phyloP scores from a whole-genome alignment of 2,888 invertebrate species.

The Bugula neritina region DNA sequence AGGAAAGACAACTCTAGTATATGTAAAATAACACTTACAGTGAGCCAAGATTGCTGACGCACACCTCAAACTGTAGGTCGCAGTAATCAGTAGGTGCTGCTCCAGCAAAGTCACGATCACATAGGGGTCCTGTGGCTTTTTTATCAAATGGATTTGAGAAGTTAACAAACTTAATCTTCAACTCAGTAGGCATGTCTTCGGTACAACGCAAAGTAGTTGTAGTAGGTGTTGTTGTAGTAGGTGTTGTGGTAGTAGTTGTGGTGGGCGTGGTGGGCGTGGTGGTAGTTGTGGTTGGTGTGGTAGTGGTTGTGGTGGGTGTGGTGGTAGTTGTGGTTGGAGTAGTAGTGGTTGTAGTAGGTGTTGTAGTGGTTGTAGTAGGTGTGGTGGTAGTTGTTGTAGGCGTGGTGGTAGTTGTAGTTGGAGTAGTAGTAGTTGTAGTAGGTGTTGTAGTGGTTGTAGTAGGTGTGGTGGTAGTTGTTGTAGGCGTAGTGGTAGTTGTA shows the following conservation, averaged over 20 bases:
- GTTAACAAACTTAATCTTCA: conserved; percentile 15
- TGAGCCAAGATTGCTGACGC: conserved; percentile 10
- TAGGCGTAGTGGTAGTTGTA: not conserved
- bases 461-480: not conserved
- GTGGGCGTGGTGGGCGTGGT: not conserved
- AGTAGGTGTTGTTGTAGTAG: conserved; percentile 2
- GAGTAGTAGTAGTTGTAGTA: not conserved
- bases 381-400: not conserved
- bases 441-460: not conserved
- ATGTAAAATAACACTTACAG: not conserved
- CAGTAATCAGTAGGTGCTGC: not conserved
- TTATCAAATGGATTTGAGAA: conserved; percentile 9
- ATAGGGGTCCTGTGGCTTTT: not conserved
- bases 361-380: not conserved
- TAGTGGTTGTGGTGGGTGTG: not conserved
- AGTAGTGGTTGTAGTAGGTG: not conserved
- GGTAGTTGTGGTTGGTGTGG: not conserved
- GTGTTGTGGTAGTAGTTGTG: conserved; percentile 11
- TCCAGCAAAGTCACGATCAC: conserved; percentile 1
- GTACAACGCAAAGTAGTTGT: not conserved
- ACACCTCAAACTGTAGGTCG: conserved; percentile 14
- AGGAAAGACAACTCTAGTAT: too few relatives aligned
- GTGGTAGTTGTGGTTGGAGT: not conserved
- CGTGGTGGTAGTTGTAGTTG: not conserved
- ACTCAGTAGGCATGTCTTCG: not conserved